Conservation (phyloP, 1,140 invertebrate genomes). For the Parapsyche elsis region DNA sequence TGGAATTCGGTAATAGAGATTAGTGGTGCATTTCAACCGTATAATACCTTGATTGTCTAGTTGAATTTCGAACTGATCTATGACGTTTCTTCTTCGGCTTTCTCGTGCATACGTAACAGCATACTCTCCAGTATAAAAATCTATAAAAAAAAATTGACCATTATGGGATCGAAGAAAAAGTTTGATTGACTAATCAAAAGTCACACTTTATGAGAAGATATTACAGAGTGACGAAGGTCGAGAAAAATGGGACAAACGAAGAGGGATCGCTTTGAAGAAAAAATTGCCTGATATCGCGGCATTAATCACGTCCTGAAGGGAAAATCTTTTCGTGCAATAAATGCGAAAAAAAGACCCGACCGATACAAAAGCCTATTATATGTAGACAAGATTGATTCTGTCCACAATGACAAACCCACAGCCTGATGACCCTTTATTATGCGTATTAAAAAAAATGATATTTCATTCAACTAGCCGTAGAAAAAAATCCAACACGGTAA, state of each 20-base stretch:
- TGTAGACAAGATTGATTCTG: slow-evolving; percentile 28
- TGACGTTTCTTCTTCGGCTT: slow-evolving; percentile 74
- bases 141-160: slow-evolving; percentile 62
- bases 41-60: slow-evolving; percentile 56
- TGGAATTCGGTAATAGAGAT: no score
- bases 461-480: background rate
- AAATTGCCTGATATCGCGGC: slow-evolving; percentile 4
- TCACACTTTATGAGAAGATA: background rate
- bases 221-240: slow-evolving; percentile 10
- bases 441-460: slow-evolving; percentile 4
- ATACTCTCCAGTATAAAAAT: slow-evolving; percentile 90
- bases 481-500: no score
- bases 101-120: slow-evolving; percentile 88
- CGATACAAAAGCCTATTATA: slow-evolving; percentile 32
- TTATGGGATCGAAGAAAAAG: background rate
- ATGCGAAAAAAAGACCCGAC: background rate
- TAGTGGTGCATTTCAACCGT: no score
- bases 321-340: slow-evolving; percentile 22
- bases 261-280: slow-evolving; percentile 12
- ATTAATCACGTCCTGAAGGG: slow-evolving; percentile 28
- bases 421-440: background rate
- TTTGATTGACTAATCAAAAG: slow-evolving; percentile 3
- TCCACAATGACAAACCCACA: background rate
- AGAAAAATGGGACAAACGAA: slow-evolving; percentile 22
- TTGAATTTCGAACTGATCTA: slow-evolving; percentile 57